These are phyloP conservation scores for Lepeophtheirus salmonis DNA, from an alignment of 1,140 invertebrate species.

Conservation along the genomic window DNA sequence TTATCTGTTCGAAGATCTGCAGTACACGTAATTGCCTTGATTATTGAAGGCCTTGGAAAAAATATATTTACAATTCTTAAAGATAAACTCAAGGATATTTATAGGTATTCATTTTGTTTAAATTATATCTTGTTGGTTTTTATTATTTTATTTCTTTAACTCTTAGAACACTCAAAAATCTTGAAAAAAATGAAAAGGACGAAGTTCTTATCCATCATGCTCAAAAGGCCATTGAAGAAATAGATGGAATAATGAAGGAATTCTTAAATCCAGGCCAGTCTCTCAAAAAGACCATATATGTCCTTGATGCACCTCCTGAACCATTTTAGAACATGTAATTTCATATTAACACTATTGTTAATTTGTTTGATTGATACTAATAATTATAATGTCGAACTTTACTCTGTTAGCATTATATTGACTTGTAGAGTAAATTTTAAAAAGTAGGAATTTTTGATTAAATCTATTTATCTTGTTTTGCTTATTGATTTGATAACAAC, in stretches of 20 bases:
- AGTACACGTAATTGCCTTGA: slow-evolving; percentile 45
- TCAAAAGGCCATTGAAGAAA: slow-evolving; percentile 50
- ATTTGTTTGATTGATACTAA: too few relatives aligned
- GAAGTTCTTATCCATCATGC: slow-evolving; percentile 32
- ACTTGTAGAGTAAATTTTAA: too few relatives aligned
- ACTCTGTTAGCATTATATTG: too few relatives aligned
- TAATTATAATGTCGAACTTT: too few relatives aligned
- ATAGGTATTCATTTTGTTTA: slow-evolving; percentile 47
- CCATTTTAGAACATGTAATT: too few relatives aligned
- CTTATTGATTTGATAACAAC: too few relatives aligned
- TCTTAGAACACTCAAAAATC: background rate
- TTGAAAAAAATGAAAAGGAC: slow-evolving; percentile 3
- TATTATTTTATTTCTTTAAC: background rate
- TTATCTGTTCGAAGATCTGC: slow-evolving; percentile 57
- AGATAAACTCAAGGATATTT: slow-evolving; percentile 43
- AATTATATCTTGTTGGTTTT: too few relatives aligned
- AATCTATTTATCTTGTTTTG: too few relatives aligned
- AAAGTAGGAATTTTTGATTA: too few relatives aligned
- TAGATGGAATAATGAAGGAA: slow-evolving; percentile 44
- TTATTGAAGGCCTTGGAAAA: slow-evolving; percentile 49
- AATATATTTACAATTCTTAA: slow-evolving; percentile 44
- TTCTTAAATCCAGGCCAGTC: slow-evolving; percentile 38
- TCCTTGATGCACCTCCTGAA: slow-evolving; percentile 26
- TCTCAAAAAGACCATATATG: slow-evolving; percentile 40
- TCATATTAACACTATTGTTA: too few relatives aligned